Conservation (phyloP, 2,888 invertebrate genomes). For the Acleris emargana region DNA sequence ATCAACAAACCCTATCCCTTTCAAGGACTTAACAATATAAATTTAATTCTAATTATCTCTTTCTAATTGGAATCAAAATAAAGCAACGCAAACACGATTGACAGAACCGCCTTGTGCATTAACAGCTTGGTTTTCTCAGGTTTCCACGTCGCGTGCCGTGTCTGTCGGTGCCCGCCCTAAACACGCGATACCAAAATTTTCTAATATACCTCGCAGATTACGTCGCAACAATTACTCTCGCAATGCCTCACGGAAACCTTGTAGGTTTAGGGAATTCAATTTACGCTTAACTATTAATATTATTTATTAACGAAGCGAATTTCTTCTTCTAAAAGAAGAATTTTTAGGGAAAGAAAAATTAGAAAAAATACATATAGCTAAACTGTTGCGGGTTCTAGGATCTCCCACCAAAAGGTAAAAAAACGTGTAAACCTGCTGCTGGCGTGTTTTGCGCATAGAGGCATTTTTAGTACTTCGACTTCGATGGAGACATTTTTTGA, state of each 20-base stretch:
- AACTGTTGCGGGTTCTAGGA: too few relatives aligned
- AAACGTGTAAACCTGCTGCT: too few relatives aligned
- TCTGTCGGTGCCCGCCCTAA: conserved; percentile 51
- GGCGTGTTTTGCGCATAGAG: too few relatives aligned
- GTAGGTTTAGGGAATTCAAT: background rate
- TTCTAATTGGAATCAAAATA: conserved; percentile 9
- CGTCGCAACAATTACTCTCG: conserved; percentile 62
- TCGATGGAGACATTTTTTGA: too few relatives aligned
- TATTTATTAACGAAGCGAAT: too few relatives aligned
- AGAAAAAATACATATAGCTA: too few relatives aligned
- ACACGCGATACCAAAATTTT: conserved; percentile 79
- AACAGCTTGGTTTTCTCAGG: conserved; percentile 61
- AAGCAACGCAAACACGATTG: conserved; percentile 39
- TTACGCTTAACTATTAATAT: background rate
- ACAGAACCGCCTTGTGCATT: conserved; percentile 63
- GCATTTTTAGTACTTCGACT: too few relatives aligned
- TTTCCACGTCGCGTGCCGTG: conserved; percentile 61
- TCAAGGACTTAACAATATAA: background rate
- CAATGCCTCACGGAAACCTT: conserved; percentile 53
- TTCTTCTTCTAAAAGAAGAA: too few relatives aligned
- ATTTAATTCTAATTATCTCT: background rate
- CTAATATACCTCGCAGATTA: conserved; percentile 64
- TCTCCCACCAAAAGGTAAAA: too few relatives aligned
- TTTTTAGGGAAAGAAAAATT: too few relatives aligned
- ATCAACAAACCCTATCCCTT: background rate